phyloP scores from a whole-genome alignment of 2,113 vertebrate genomes.

The human region DNA sequence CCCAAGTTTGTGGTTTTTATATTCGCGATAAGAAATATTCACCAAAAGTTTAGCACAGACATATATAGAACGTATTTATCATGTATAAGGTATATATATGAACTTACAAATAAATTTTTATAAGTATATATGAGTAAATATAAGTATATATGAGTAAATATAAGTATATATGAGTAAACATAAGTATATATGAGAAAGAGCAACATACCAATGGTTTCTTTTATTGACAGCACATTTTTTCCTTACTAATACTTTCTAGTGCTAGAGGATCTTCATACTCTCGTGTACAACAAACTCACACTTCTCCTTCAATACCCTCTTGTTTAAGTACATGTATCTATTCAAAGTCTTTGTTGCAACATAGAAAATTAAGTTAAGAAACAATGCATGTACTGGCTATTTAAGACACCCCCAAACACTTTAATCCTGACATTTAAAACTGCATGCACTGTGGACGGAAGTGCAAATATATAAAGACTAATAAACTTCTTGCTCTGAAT shows the following conservation, averaged over 20 bases:
- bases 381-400: background rate
- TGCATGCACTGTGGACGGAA: background rate
- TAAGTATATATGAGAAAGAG: background rate
- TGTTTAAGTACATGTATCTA: background rate
- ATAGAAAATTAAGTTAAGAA: background rate
- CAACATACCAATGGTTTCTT: background rate
- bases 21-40: background rate
- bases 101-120: background rate
- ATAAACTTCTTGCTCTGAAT: background rate
- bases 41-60: background rate
- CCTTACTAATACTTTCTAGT: background rate
- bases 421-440: background rate
- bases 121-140: background rate
- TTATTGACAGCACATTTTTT: background rate
- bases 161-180: background rate
- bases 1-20: background rate
- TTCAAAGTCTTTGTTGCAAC: background rate
- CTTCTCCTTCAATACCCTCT: background rate
- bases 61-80: background rate
- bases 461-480: background rate
- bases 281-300: background rate
- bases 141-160: background rate
- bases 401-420: background rate
- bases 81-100: background rate
- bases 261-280: background rate